phyloP scores from a whole-genome alignment of 2,797 vertebrate species.

The Hirundo rustica region DNA sequence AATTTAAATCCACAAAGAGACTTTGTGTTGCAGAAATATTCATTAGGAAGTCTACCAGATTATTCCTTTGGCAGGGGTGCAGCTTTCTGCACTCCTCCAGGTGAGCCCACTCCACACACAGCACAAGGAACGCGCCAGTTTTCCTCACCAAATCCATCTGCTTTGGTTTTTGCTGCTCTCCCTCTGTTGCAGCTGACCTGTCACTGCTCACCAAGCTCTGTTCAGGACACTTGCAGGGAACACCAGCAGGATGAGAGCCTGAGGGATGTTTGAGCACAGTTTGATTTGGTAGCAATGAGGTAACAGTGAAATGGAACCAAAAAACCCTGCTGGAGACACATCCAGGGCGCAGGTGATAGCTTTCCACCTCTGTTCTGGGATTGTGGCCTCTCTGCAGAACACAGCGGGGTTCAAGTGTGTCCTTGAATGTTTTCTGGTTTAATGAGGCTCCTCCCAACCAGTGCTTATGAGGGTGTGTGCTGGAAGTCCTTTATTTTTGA shows the following conservation, averaged over 20 bases:
- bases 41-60: slow-evolving; percentile 55
- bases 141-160: background rate
- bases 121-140: background rate
- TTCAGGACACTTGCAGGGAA: background rate
- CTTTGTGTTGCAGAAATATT: slow-evolving; percentile 65
- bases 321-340: background rate
- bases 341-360: background rate
- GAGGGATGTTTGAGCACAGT: background rate
- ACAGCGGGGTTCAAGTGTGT: background rate
- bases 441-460: background rate
- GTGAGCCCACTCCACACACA: background rate
- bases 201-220: background rate
- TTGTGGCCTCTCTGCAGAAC: background rate
- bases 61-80: slow-evolving; percentile 52
- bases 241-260: background rate
- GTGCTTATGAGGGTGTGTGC: background rate
- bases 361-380: background rate
- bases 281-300: background rate
- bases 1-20: slow-evolving; percentile 68
- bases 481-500: background rate
- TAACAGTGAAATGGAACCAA: background rate
- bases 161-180: background rate
- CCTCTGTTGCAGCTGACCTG: background rate
- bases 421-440: background rate
- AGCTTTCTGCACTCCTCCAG: slow-evolving; percentile 20